Base-by-base conservation (phyloP, 2,797 vertebrate genomes). In the Trematocara caparti region DNA sequence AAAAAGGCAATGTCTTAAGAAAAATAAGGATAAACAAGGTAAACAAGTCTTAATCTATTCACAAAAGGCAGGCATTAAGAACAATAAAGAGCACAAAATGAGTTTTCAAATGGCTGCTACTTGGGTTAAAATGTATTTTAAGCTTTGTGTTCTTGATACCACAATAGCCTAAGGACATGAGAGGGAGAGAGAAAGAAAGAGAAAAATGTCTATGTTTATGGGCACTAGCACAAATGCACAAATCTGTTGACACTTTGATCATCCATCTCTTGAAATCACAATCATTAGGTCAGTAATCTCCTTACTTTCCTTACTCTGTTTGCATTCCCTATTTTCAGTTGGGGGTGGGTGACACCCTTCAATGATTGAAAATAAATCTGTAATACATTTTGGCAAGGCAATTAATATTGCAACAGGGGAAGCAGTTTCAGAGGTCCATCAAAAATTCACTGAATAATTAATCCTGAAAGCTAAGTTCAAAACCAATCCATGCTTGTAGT, bases 341-440 rank as follows among this genome's bases (percentile, higher is more conserved):
- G 3, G 76, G 43, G 38, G 15, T n/a, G 49, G 51, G 36, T 89
- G 89, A 90, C 89, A 89, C 83, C 85, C 84, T 86, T 89, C 86
- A 88, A 88, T 89, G 86, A 92, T 85, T 90, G 89, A 93, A 94
- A 92, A 92, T 93, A 93, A 91, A 94, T 94, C 87, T 92, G 89
- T 94, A 92, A 94, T 92, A 92, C 83, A 92, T 91, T 92, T 93
- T 94, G 92, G 92, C 92, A 93, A 91, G 88, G 90, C 85, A 91
- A 93, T 95, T 93, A 95, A 94, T 94, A 94, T 95, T 95, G 88
- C 91, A 95, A 92, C 87, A 92, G 90, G 86, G 90, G 90, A 92
- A 86, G 89, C 86, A 48, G 90, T 94, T 93, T 91, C 91, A 93
- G 90, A 85, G 87, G 91, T 94, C 92, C 91, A 92, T 95, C 92